Percentiles rank a stretch among this genome's conserved stretches.
Evolutionary conservation across 1,140 invertebrate genomes (phyloP).

Genomic region (Melanaphis sacchari): DNA sequence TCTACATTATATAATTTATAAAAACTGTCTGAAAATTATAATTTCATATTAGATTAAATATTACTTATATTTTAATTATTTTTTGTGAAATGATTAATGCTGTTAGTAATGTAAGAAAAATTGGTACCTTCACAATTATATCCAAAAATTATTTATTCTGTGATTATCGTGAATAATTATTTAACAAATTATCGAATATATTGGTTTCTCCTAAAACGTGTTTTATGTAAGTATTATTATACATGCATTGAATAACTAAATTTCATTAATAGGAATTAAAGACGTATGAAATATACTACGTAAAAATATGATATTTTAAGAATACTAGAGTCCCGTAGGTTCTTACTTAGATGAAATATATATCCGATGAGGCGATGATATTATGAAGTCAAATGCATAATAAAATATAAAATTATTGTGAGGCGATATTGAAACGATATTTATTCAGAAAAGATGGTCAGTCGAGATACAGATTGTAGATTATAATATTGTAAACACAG

Average conservation of each 20-base stretch:
- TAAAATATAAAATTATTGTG: neutral
- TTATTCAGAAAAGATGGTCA: neutral
- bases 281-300: neutral
- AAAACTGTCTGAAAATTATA: neutral
- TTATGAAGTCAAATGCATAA: neutral
- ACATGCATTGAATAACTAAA: neutral
- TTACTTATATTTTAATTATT: neutral
- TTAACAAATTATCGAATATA: neutral
- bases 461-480: neutral
- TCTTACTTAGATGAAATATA: neutral
- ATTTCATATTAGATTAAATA: neutral
- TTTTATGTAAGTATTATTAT: neutral
- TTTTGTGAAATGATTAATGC: neutral
- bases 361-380: neutral
- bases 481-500: neutral
- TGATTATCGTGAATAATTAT: neutral
- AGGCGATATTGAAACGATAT: neutral
- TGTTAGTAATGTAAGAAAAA: neutral
- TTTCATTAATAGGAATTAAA: neutral
- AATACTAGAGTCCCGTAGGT: neutral
- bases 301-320: neutral
- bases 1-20: neutral
- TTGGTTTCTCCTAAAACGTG: slow-evolving; percentile 5
- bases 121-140: neutral
- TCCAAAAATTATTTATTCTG: neutral